Evolutionary conservation across 2,797 vertebrate genomes (phyloP).

Genomic region (Microcaecilia unicolor): DNA sequence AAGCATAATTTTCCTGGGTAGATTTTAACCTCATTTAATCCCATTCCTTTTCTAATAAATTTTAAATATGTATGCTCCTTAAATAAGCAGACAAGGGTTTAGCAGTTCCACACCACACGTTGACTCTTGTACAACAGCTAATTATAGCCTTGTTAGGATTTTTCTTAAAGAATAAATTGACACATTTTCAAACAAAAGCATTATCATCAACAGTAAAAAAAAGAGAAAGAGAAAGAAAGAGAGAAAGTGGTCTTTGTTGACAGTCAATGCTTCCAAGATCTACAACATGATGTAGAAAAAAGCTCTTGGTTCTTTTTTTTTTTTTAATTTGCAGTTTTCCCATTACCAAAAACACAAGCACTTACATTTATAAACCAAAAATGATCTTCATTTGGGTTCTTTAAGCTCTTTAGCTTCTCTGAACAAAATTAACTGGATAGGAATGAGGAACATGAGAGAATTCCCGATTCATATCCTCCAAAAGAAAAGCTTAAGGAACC

Average conservation of each 20-base stretch:
- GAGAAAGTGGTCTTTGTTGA: conserved; percentile 35
- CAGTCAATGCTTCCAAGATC: conserved; percentile 21
- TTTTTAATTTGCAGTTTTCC: too few species aligned
- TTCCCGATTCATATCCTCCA: conserved; percentile 1
- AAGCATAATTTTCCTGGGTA: too few species aligned
- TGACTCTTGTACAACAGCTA: conserved; percentile 30
- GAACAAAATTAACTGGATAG: too few species aligned
- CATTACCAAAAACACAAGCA: conserved; percentile 5
- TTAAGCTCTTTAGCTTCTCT: too few species aligned
- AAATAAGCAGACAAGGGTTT: conserved; percentile 31
- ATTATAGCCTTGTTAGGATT: conserved; percentile 33
- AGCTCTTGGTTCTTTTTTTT: conserved; percentile 2
- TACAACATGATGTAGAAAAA: conserved; percentile 12
- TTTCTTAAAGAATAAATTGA: conserved; percentile 33
- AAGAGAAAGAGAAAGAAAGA: too few species aligned
- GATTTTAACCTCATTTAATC: too few species aligned
- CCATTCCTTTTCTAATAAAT: too few species aligned
- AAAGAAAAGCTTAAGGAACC: conserved; percentile 9
- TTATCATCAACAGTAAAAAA: conserved; percentile 35
- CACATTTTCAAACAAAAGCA: conserved; percentile 37
- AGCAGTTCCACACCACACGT: conserved; percentile 15
- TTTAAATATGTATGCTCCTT: conserved; percentile 32
- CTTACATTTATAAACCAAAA: too few species aligned
- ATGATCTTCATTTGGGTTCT: too few species aligned
- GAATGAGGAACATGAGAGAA: too few species aligned